Conservation (phyloP, 2,888 invertebrate genomes). For the Drosophila macrospina region DNA sequence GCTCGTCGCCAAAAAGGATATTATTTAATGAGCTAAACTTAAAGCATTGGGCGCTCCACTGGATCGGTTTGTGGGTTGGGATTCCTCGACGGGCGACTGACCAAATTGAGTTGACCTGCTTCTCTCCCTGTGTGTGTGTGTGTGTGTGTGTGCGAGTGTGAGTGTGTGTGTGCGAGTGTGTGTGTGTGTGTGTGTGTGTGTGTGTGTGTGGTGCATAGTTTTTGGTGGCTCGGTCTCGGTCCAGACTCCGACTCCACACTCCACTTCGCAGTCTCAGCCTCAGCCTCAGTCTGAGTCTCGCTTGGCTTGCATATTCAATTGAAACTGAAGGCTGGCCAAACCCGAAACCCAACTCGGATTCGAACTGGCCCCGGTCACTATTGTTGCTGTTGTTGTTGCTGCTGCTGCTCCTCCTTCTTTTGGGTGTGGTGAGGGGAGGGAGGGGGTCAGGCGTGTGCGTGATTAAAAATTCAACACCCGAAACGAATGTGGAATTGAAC, state of each 20-base stretch:
- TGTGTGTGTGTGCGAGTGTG: constrained; percentile 28
- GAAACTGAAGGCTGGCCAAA: constrained; percentile 39
- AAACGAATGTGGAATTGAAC: constrained; percentile 83
- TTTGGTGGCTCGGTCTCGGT: constrained; percentile 44
- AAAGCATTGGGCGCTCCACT: constrained; percentile 64
- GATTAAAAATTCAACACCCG: constrained; percentile 84
- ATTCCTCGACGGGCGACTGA: constrained; percentile 41
- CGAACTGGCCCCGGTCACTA: constrained; percentile 7
- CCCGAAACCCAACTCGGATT: not conserved
- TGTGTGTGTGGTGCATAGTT: constrained; percentile 56
- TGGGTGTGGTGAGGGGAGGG: not conserved
- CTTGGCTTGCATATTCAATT: constrained; percentile 71
- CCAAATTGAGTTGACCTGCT: constrained; percentile 83
- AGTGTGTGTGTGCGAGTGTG: constrained; percentile 4
- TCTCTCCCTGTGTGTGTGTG: constrained; percentile 15
- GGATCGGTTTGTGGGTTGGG: constrained; percentile 44
- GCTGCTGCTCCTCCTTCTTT: constrained; percentile 12
- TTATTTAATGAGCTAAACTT: constrained; percentile 84
- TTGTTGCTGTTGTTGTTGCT: constrained; percentile 1
- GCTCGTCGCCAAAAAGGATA: constrained; percentile 70
- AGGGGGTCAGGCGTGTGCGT: constrained; percentile 70
- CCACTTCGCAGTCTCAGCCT: not conserved
- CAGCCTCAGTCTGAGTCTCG: constrained; percentile 27
- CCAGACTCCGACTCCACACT: constrained; percentile 10
- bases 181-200: constrained; percentile 22